Evolutionary conservation across 2,797 vertebrate genomes (phyloP), one percentile per base, ranked within the genome.

Genomic region (Clarias platycephalus): DNA sequence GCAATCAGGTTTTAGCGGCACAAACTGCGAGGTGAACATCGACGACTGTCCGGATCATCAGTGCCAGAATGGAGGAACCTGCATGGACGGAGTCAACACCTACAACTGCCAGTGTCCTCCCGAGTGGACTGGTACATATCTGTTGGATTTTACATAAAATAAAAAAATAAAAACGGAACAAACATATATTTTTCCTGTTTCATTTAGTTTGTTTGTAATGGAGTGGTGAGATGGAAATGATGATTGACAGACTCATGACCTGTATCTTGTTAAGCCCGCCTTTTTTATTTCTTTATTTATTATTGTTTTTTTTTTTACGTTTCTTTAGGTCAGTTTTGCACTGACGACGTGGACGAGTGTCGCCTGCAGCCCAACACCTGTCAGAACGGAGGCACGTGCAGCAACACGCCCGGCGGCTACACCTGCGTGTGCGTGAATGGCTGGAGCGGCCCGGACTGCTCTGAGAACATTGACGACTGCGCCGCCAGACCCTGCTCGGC

Each of bases 61-160:
- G 83, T 99, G 97, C 90, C 95, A 95, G 62, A 98, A 98, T 0
- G 97, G 96, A 55, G 97, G 96, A 0, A 94, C 96, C 1, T 99
- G 97, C 0, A 98, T 98, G 95, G 97, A 98, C 0, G 97, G 97
- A 0, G 97, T 98, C 78, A 98, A 98, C 86, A 98, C 97, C 0
- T 99, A 99, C 93, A 99, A 98, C 88, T 99, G 97, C 89, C 97
- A 97, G 90, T 98, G 97, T 85, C 96, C 97, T 0, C 97, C 97
- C 0, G 96, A 98, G 86, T 99, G 97, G 97, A 99, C 97, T 78
- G 97, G 97, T 99, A 93, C 0, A 93, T 82, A 2, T 13, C 0
- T 60, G 5, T 64, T 6, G 28, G 28, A 57, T 22, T 60, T 60
- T 12, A 49, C 44, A 49, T 49, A 10, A 44, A 10, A 44, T 2